These are phyloP conservation scores for Aulostomus chinensis DNA, from an alignment of 2,797 vertebrate genomes.

Conservation along the genomic window DNA sequence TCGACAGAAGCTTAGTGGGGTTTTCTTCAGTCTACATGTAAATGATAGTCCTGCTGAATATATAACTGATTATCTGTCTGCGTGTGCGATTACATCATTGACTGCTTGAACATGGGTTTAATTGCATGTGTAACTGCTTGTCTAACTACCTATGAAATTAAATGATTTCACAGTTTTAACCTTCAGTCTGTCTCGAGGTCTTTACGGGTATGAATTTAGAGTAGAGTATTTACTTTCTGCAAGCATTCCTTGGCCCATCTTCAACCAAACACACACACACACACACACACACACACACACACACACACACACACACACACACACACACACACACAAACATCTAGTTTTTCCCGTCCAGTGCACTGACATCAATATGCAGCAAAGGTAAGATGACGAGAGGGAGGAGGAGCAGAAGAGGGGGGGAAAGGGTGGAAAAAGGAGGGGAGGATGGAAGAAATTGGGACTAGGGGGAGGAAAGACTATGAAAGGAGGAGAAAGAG, in stretches of 20 bases:
- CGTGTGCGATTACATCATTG: constrained; percentile 1
- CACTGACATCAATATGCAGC: constrained; percentile 13
- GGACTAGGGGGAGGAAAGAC: not conserved
- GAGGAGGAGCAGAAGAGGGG: not conserved
- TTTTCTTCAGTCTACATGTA: too few relatives aligned
- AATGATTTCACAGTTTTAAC: constrained; percentile 19
- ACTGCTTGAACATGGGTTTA: constrained; percentile 6
- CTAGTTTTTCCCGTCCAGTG: constrained; percentile 1
- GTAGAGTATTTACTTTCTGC: constrained; percentile 4
- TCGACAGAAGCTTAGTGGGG: too few relatives aligned
- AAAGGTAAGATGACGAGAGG: too few relatives aligned
- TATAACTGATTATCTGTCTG: too few relatives aligned
- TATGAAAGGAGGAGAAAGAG: not conserved
- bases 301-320: too few relatives aligned
- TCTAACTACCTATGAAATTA: constrained; percentile 22
- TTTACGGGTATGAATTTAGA: too few relatives aligned
- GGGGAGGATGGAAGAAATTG: not conserved
- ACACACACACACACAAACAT: too few relatives aligned
- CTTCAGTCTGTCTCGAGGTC: constrained; percentile 1
- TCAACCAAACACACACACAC: constrained; percentile 5
- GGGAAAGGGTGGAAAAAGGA: not conserved
- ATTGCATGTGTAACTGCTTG: constrained; percentile 7
- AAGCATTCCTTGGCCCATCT: constrained; percentile 11
- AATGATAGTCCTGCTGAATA: too few relatives aligned
- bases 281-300: too few relatives aligned